Conservation (phyloP, 53 echinoderm and acorn worm species). For the Paracentrotus lividus region DNA sequence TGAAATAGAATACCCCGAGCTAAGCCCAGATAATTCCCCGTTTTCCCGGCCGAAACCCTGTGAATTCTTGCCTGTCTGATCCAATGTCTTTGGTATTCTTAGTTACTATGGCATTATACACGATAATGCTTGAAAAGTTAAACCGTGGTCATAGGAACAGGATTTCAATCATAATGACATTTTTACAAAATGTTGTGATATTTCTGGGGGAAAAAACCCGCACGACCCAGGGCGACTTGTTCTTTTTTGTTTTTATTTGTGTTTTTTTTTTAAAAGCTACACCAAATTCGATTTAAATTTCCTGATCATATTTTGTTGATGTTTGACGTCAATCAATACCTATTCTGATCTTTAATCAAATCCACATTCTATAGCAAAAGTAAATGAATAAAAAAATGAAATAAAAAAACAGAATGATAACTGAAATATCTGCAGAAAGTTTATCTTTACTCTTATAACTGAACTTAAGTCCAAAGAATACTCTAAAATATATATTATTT, state of each 20-base stretch:
- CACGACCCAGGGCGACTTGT: neutral
- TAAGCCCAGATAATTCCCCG: slow-evolving; percentile 65
- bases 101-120: neutral
- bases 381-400: neutral
- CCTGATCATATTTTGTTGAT: neutral
- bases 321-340: neutral
- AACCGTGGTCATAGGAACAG: slow-evolving; percentile 11
- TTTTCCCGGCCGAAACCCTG: slow-evolving; percentile 7
- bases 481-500: too few relatives aligned
- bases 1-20: slow-evolving; percentile 57
- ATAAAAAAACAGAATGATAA: too few relatives aligned
- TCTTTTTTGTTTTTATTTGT: neutral
- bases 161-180: slow-evolving; percentile 58
- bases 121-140: slow-evolving; percentile 1
- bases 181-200: slow-evolving; percentile 59
- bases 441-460: neutral
- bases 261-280: too few relatives aligned
- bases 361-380: neutral
- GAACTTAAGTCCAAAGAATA: too few relatives aligned
- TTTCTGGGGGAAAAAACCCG: slow-evolving; percentile 9
- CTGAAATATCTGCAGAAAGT: neutral
- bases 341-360: neutral
- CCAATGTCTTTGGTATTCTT: neutral
- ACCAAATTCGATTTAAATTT: neutral
- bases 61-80: neutral